Evolutionary conservation across 2,113 vertebrate genomes (phyloP).

Genomic region (Cheilinus undulatus): DNA sequence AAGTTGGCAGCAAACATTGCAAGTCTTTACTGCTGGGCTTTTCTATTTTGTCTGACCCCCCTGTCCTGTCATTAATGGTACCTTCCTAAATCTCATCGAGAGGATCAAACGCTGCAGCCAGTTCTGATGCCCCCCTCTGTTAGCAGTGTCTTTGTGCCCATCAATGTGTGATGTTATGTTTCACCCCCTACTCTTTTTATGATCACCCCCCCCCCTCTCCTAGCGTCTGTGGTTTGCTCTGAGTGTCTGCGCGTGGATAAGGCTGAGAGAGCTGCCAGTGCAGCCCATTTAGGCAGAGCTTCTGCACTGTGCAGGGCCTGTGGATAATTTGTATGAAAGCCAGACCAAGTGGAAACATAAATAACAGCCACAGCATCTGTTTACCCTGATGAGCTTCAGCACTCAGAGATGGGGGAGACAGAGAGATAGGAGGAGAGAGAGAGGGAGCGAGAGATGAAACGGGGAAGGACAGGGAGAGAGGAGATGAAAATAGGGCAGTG

Average conservation of each 20-base stretch:
- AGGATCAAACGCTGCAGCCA: constrained; percentile 61
- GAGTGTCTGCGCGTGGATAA: constrained; percentile 66
- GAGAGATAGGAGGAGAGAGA: constrained; percentile 56
- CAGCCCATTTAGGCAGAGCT: constrained; percentile 77
- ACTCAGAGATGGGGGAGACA: constrained; percentile 60
- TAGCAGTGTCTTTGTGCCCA: constrained; percentile 64
- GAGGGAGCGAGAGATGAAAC: constrained; percentile 33
- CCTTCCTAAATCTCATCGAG: constrained; percentile 51
- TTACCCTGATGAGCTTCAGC: constrained; percentile 81
- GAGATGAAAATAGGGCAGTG: constrained; percentile 67
- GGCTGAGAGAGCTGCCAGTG: constrained; percentile 70
- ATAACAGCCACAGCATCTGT: constrained; percentile 85
- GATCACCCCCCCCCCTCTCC: not conserved
- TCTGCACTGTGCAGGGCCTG: constrained; percentile 80
- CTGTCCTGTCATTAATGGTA: constrained; percentile 42
- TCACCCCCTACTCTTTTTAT: constrained; percentile 19
- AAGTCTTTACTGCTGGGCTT: constrained; percentile 15
- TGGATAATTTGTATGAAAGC: constrained; percentile 85
- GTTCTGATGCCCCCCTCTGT: constrained; percentile 57
- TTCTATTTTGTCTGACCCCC: constrained; percentile 34
- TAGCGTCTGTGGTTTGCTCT: constrained; percentile 63
- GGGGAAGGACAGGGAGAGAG: constrained; percentile 42
- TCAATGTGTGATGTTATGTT: constrained; percentile 74
- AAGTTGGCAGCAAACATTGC: constrained; percentile 25
- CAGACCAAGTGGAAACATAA: constrained; percentile 86